Evolutionary conservation across 2,888 invertebrate species (phyloP), one percentile per base, ranked within the genome.

Genomic region (Formica aserva): DNA sequence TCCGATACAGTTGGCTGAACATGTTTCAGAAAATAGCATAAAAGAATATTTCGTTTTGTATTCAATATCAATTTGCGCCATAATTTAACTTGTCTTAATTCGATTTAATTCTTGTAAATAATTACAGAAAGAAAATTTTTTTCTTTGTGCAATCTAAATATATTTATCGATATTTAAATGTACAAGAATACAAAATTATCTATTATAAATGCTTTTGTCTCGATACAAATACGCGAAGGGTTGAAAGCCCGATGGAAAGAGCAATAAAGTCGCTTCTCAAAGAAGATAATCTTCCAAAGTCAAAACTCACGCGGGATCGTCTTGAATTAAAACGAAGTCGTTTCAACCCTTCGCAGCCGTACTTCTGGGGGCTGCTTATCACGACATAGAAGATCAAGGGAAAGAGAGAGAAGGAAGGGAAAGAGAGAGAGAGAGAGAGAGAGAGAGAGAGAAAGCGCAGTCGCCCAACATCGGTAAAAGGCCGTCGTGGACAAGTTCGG

Each of bases 401-500:
- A 15, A 9, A 52, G 52, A 26, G 26, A 15, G 60, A 35, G 4
- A 62, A 38, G 60, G 60, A 15, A 2, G 3, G 60, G 60, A 15
- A 41, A 26, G n/a, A n/a, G n/a, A n/a, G n/a, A n/a, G n/a, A n/a
- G n/a, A n/a, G n/a, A n/a, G 15, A 22, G 32, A 48, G 45, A 41
- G 41, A 45, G 29, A 41, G 22, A 32, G 32, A 63, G 63, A 48
- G 13, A 32, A 26, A 26, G 32, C 9, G 22, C 29, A 55, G 60
- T 78, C 72, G 60, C 72, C 74, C 55, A 60, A 38, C 77, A 38
- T 55, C 65, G 62, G 52, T 38, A 69, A 38, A 35, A 75, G 22
- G 67, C 74, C 41, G 77, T 55, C 65, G 45, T 62, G 67, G 72
- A 66, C 71, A 80, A 78, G 74, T 78, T 82, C 55, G 65, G 22